Evolutionary conservation across 2,797 vertebrate species (phyloP).

Genomic region (Nannoperca australis): DNA sequence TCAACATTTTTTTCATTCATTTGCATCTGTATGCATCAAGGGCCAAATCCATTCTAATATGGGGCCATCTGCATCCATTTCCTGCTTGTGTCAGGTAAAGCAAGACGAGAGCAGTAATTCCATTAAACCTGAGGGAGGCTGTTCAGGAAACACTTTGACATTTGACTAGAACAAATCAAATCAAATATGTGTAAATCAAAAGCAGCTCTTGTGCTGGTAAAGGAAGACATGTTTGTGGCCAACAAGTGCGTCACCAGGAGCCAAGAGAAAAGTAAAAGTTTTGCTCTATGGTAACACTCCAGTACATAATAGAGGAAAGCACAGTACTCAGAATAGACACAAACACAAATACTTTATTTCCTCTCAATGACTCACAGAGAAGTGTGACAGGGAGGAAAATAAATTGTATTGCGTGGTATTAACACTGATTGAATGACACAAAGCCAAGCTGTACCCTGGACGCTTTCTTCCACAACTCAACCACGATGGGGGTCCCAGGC

Average conservation of each 20-base stretch:
- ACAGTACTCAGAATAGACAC: slow-evolving; percentile 6
- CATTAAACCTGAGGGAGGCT: slow-evolving; percentile 40
- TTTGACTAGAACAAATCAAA: slow-evolving; percentile 44
- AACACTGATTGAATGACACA: slow-evolving; percentile 51
- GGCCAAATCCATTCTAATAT: slow-evolving; percentile 37
- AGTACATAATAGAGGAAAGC: slow-evolving; percentile 23
- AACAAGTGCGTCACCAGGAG: slow-evolving; percentile 24
- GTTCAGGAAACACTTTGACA: slow-evolving; percentile 33
- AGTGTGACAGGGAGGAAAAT: slow-evolving; percentile 6
- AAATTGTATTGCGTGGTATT: slow-evolving; percentile 38
- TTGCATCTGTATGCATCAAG: slow-evolving; percentile 70
- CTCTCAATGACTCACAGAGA: slow-evolving; percentile 31
- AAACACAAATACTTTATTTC: slow-evolving; percentile 53
- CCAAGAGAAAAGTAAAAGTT: slow-evolving; percentile 31
- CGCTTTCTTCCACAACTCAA: slow-evolving; percentile 44
- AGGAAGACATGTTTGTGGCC: background rate
- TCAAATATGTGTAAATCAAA: slow-evolving; percentile 50
- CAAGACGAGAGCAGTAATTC: slow-evolving; percentile 35
- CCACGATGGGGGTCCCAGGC: slow-evolving; percentile 46
- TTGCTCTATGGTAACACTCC: slow-evolving; percentile 17
- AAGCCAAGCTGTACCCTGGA: slow-evolving; percentile 43
- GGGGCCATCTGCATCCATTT: slow-evolving; percentile 50
- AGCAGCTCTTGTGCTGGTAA: slow-evolving; percentile 17
- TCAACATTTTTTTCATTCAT: slow-evolving; percentile 67
- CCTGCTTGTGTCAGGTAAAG: slow-evolving; percentile 26